Evolutionary conservation across 2,797 vertebrate species (phyloP), one percentile per base, ranked within the genome.

Genomic region (Megaceryle alcyon): DNA sequence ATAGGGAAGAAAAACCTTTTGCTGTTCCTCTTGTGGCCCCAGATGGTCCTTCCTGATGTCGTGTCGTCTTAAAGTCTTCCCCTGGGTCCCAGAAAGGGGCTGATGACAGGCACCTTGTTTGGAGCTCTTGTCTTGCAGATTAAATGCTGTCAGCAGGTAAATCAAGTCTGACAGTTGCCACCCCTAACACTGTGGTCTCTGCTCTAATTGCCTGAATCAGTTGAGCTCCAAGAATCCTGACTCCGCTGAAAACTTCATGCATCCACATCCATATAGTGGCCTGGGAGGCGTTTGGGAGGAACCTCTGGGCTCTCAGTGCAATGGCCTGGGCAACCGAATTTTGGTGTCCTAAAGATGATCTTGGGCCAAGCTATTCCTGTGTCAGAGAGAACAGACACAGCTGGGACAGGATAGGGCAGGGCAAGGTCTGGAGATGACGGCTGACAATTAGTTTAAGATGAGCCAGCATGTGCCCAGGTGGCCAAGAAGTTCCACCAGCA

Each of bases 1-100:
- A 0, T 1, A 51, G n/a, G 19, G 44, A 53, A 53, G 49, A 16
- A 46, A 68, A 71, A 1, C 23, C 23, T 49, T 9, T 12, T 3
- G 10, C 2, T 39, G 6, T 35, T 69, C 44, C 29, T 86, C 17
- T 90, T 29, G 12, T 5, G 26, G 65, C 25, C 35, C 31, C 12
- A 53, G 41, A 33, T 2, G 6, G 18, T 60, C 31, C 49, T 83
- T 35, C 18, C 29, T 59, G 29, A 15, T 68, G 18, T 21, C 25
- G 51, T 5, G 20, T 46, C 73, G 33, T 14, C 39, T 68, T 61
- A 49, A 43, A 80, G 16, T 16, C 48, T 70, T 14, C 18, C 46
- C 18, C 4, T 29, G 46, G 33, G 51, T 11, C n/a, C 48, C 46
- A 15, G 46, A 22, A 25, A 77, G 61, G 41, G 56, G 61, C 31